phyloP scores from a whole-genome alignment of 2,113 vertebrate genomes.

The Morone chrysops region DNA sequence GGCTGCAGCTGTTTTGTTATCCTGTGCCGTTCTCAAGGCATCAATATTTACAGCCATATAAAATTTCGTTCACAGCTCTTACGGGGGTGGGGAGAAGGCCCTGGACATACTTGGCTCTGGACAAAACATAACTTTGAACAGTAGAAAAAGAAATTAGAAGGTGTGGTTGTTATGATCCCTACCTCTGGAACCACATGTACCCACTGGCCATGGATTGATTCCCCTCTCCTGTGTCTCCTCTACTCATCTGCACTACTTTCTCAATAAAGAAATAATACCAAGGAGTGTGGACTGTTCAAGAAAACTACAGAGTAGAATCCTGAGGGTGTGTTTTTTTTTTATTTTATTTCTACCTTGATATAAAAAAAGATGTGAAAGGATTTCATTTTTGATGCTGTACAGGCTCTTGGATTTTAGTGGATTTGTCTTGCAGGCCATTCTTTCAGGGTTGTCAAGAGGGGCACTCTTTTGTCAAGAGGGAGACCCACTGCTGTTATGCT shows the following conservation, averaged over 20 bases:
- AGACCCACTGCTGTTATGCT: slow-evolving; percentile 31
- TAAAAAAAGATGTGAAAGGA: slow-evolving; percentile 15
- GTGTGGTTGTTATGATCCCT: slow-evolving; percentile 12
- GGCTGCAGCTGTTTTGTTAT: slow-evolving; percentile 23
- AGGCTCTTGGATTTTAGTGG: slow-evolving; percentile 29
- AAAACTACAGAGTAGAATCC: not conserved
- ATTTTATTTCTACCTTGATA: slow-evolving; percentile 1
- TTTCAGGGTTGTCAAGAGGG: slow-evolving; percentile 32
- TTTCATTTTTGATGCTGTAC: slow-evolving; percentile 16
- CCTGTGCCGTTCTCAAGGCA: slow-evolving; percentile 17
- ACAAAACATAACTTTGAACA: slow-evolving; percentile 54
- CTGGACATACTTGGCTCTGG: slow-evolving; percentile 22
- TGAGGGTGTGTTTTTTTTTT: slow-evolving; percentile 3
- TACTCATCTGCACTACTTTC: slow-evolving; percentile 28
- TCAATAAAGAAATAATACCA: slow-evolving; percentile 24
- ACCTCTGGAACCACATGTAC: slow-evolving; percentile 23
- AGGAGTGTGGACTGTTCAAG: not conserved
- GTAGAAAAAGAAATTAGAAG: slow-evolving; percentile 38
- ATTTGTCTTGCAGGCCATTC: slow-evolving; percentile 41
- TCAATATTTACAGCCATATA: slow-evolving; percentile 56
- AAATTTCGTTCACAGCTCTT: slow-evolving; percentile 54
- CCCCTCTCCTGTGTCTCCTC: slow-evolving; percentile 11
- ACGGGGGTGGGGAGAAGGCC: slow-evolving; percentile 18
- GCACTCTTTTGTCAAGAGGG: slow-evolving; percentile 14
- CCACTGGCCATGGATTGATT: slow-evolving; percentile 42